Percentiles rank a stretch among this genome's conserved stretches.
Evolutionary conservation across 2,797 vertebrate species (phyloP).

Genomic region (Tauraco hartlaubi): DNA sequence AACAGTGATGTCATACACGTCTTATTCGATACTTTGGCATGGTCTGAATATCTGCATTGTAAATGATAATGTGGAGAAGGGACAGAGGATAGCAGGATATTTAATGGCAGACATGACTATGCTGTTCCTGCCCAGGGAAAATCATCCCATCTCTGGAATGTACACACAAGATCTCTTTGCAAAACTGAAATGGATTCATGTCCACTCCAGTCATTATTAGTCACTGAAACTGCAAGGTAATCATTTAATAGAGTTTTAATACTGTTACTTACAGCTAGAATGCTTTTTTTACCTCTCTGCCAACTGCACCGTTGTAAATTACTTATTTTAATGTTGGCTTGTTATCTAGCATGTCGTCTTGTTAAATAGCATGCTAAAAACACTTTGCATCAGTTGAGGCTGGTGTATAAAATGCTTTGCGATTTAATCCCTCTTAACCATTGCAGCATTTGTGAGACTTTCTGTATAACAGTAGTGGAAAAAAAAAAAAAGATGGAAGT

Average conservation of each 20-base stretch:
- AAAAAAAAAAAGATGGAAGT: neutral
- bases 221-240: neutral
- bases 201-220: neutral
- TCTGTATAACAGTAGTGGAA: fast-evolving
- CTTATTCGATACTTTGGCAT: fast-evolving
- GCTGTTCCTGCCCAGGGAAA: neutral
- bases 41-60: neutral
- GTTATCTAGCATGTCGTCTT: neutral
- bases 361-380: neutral
- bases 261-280: neutral
- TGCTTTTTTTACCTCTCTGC: neutral
- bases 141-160: neutral
- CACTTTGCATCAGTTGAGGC: neutral
- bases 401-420: neutral
- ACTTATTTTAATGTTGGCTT: neutral
- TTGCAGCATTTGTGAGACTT: neutral
- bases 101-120: neutral
- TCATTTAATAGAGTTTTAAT: neutral
- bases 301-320: neutral
- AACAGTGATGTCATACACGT: neutral
- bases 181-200: neutral
- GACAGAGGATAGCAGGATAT: neutral
- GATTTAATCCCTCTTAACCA: neutral
- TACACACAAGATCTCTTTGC: neutral
- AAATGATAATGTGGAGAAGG: neutral